phyloP scores from a whole-genome alignment of 2,888 invertebrate species.

The Melieria picta region DNA sequence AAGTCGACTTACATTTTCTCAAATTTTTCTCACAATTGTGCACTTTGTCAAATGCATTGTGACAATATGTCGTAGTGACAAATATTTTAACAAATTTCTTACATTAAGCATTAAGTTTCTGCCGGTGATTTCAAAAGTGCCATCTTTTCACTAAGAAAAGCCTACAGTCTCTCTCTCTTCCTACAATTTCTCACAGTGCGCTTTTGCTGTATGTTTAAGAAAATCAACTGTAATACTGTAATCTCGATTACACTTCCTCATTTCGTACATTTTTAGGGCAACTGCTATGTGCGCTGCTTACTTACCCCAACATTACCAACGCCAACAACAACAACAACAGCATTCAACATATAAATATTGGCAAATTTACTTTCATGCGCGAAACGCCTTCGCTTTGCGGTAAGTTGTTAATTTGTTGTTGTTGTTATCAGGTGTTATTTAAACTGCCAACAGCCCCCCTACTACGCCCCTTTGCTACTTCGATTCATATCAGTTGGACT shows the following conservation, averaged over 20 bases:
- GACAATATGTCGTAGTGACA: too few relatives aligned
- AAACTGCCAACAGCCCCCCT: neutral
- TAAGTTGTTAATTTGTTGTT: too few relatives aligned
- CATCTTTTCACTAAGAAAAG: too few relatives aligned
- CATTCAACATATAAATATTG: too few relatives aligned
- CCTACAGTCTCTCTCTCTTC: neutral
- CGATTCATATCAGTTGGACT: neutral
- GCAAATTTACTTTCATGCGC: too few relatives aligned
- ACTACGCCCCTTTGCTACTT: neutral
- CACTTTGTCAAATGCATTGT: too few relatives aligned
- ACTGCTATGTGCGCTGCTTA: slow-evolving; percentile 5
- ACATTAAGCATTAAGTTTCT: too few relatives aligned
- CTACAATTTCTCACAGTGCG: neutral
- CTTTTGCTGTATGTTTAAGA: neutral
- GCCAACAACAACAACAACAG: neutral
- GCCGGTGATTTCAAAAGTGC: too few relatives aligned
- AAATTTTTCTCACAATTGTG: too few relatives aligned
- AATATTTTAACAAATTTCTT: too few relatives aligned
- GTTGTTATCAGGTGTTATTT: slow-evolving; percentile 27
- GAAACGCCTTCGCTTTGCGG: too few relatives aligned
- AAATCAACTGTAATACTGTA: neutral
- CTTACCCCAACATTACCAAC: slow-evolving; percentile 9
- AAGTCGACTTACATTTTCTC: too few relatives aligned
- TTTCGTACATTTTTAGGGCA: slow-evolving; percentile 12
- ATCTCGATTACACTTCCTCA: slow-evolving; percentile 15